Evolutionary conservation across 2,797 vertebrate species (phyloP).

Genomic region (Dipus sagitta): DNA sequence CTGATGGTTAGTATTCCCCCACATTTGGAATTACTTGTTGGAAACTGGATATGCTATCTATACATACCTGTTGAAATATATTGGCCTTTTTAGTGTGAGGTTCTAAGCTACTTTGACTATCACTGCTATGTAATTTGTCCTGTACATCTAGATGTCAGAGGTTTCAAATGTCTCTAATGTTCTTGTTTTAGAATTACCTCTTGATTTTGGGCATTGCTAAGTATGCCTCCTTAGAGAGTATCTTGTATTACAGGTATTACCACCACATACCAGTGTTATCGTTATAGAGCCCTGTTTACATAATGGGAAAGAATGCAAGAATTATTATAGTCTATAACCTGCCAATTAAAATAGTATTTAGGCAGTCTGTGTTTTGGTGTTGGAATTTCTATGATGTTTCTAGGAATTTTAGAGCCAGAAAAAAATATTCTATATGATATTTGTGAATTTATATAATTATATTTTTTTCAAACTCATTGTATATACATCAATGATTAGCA

Average conservation of each 20-base stretch:
- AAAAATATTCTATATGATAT: neutral
- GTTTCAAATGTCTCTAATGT: neutral
- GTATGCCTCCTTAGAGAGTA: neutral
- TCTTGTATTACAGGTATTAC: neutral
- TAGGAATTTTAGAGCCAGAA: neutral
- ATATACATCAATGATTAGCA: neutral
- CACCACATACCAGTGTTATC: neutral
- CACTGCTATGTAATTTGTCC: no score
- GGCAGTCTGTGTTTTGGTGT: fast-evolving
- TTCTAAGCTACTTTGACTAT: no score
- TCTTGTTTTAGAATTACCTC: neutral
- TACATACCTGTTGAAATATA: no score
- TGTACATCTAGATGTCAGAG: neutral
- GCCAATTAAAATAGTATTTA: neutral
- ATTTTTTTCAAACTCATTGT: neutral
- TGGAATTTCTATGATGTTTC: neutral
- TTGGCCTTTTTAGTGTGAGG: no score
- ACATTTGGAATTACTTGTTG: no score
- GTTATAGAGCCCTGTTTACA: fast-evolving
- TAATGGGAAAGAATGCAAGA: neutral
- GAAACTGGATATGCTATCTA: no score
- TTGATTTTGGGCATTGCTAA: neutral
- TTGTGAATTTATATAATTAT: neutral
- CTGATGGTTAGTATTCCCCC: neutral
- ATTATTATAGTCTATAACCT: neutral